Conservation (phyloP, 2,113 vertebrate genomes). For the Callipepla californica region DNA sequence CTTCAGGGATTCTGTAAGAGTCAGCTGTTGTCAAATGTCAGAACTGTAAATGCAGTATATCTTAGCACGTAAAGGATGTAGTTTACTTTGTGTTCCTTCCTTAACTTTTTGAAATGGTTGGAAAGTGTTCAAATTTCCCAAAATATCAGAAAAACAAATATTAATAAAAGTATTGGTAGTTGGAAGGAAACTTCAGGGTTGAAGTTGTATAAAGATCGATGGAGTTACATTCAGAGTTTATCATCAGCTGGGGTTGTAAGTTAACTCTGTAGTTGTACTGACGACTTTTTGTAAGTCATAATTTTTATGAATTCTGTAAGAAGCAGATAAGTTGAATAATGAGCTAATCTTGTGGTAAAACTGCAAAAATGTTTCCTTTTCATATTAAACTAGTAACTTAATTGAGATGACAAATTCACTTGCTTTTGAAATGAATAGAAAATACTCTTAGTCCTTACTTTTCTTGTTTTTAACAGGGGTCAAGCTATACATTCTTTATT, state of each 20-base stretch:
- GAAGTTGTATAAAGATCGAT: not conserved
- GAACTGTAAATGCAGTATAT: not conserved
- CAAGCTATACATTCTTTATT: not conserved
- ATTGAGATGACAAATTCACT: not conserved
- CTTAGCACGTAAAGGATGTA: not conserved
- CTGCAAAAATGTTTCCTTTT: not conserved
- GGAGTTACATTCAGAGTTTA: slow-evolving; percentile 1
- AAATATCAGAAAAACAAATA: not conserved
- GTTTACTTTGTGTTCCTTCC: not conserved
- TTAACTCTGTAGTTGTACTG: not conserved
- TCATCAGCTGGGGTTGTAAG: not conserved
- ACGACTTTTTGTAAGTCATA: not conserved
- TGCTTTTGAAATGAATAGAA: not conserved
- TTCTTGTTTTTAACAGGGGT: not conserved
- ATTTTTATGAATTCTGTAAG: not conserved
- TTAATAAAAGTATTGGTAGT: not conserved
- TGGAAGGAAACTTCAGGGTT: not conserved
- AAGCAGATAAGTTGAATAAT: not conserved
- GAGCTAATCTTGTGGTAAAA: not conserved
- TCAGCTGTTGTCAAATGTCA: not conserved
- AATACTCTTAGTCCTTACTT: not conserved
- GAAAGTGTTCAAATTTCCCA: not conserved
- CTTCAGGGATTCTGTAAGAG: not conserved
- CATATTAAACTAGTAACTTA: not conserved
- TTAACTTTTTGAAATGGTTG: not conserved